These are phyloP conservation scores for Sinopyrophorus schimmeli DNA, from an alignment of 2,888 invertebrate species.

Conservation along the genomic window DNA sequence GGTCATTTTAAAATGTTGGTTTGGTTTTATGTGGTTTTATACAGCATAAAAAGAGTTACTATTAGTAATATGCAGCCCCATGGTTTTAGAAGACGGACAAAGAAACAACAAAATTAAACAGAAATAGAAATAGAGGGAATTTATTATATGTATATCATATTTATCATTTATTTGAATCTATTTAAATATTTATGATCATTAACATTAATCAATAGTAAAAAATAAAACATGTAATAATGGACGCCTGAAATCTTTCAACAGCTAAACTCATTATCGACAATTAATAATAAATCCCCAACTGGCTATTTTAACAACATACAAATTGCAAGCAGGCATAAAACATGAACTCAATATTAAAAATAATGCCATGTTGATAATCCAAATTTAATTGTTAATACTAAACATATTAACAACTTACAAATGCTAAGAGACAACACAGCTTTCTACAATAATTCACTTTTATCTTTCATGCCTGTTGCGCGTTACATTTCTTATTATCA, in stretches of 20 bases:
- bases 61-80: too few species aligned
- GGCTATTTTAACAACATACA: slow-evolving; percentile 12
- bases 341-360: slow-evolving; percentile 3
- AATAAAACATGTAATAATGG: slow-evolving; percentile 39
- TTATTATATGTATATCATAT: slow-evolving; percentile 12
- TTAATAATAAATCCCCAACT: slow-evolving; percentile 7
- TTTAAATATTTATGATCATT: slow-evolving; percentile 39
- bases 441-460: slow-evolving; percentile 5
- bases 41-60: too few species aligned
- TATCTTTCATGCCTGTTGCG: slow-evolving; percentile 24
- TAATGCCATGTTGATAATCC: slow-evolving; percentile 3
- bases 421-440: background rate
- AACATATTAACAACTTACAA: slow-evolving; percentile 6
- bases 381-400: background rate
- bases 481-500: slow-evolving; percentile 5
- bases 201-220: slow-evolving; percentile 40
- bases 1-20: too few species aligned
- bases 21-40: too few species aligned
- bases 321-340: slow-evolving; percentile 13
- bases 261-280: slow-evolving; percentile 31
- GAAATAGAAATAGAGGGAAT: background rate
- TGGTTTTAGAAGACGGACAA: too few species aligned
- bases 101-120: background rate
- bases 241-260: slow-evolving; percentile 37
- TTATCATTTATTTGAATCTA: slow-evolving; percentile 37